Evolutionary conservation across 2,113 vertebrate genomes (phyloP).

Genomic region (Pogonocichla stellata): DNA sequence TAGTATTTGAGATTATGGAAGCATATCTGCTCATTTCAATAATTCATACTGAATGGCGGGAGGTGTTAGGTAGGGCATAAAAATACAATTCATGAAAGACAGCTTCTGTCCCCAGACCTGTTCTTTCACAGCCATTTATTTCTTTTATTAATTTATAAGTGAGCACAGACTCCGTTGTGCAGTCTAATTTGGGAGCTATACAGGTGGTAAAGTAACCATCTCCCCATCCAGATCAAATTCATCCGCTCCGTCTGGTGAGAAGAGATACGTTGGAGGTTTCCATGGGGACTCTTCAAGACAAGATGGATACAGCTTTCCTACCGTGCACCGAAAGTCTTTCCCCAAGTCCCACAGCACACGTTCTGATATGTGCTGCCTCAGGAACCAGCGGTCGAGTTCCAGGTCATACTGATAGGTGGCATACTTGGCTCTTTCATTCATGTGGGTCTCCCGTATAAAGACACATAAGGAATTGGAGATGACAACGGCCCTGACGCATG

Average conservation of each 20-base stretch:
- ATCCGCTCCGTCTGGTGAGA: constrained; percentile 90
- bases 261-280: constrained; percentile 96
- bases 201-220: constrained; percentile 86
- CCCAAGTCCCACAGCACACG: constrained; percentile 95
- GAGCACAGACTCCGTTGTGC: constrained; percentile 12
- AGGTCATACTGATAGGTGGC: constrained; percentile 93
- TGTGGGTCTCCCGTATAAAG: constrained; percentile 93
- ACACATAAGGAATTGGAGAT: constrained; percentile 90
- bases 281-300: constrained; percentile 96
- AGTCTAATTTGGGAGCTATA: constrained; percentile 76
- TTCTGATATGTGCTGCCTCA: constrained; percentile 91
- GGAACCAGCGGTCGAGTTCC: constrained; percentile 91
- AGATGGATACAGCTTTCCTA: constrained; percentile 97
- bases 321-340: constrained; percentile 92
- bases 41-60: constrained; percentile 74
- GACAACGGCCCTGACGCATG: constrained; percentile 89
- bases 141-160: constrained; percentile 41
- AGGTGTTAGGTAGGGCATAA: constrained; percentile 76
- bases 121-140: constrained; percentile 46
- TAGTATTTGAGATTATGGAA: constrained; percentile 77
- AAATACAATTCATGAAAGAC: constrained; percentile 74
- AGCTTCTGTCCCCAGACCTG: constrained; percentile 54
- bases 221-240: constrained; percentile 93
- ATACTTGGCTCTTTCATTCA: constrained; percentile 93
- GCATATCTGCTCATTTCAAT: constrained; percentile 75